Base-by-base conservation (phyloP, 2,113 vertebrate species). In the Chloropsis hardwickii region DNA sequence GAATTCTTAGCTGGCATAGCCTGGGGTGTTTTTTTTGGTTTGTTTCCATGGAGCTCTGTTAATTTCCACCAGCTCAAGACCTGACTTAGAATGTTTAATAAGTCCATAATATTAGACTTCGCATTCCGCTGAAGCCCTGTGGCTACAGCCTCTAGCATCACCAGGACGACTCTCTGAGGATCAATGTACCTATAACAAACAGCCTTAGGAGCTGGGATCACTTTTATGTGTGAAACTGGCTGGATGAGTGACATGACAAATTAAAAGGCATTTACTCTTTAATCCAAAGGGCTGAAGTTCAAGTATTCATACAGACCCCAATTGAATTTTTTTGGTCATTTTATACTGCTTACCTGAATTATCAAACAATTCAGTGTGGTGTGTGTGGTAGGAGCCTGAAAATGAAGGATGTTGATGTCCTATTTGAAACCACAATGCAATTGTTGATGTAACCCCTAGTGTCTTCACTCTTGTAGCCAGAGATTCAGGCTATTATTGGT, bases 41-140 rank as follows among this genome's bases (percentile, higher is more conserved):
- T 90, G 85, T 96, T 96, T 93, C 90, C 76, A 83, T 90, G 82
- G 92, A 94, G 72, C 44, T 88, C 39, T 74, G 44, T 81, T 94
- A 90, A 92, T 95, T 93, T 93, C 64, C 62, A 78, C 67, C 72
- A 47, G 69, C 67, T 94, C 27, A 73, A 96, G 87, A 80, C 51
- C 67, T 80, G 72, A 37, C 48, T 78, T 9, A 22, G 72, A 88
- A 79, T 94, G 67, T 84, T 94, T 94, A 96, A 86, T 92, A 88
- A 92, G 24, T 31, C 31, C 16, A 27, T 67, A 88, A 65, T 78
- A 92, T 81, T 71, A 88, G 42, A 57, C 60, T 86, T 29, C 50
- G 53, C 86, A 67, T 95, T 94, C 67, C 53, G 71, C 53, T 53
- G 60, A 74, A 88, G 44, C 61, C 69, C 80, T 54, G 37, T 90